Evolutionary conservation across 2,888 invertebrate species (phyloP), one percentile per base, ranked within the genome.

Genomic region (Serripes groenlandicus): DNA sequence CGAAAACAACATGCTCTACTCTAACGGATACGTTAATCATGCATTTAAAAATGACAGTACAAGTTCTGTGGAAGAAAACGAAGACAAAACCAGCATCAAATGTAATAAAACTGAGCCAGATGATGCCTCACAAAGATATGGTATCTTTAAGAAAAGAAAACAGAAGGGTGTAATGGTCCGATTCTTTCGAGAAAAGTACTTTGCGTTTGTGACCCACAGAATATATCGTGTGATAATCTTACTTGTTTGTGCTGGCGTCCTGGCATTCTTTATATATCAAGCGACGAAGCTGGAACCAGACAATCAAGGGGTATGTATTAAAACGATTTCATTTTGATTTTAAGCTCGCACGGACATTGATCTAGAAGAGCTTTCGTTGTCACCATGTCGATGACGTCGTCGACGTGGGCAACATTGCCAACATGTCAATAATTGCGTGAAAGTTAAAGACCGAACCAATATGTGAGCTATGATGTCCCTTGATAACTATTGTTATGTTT

Each of bases 241-340:
- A 28, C 74, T 77, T 0, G 64, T 89, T 18, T 89, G 87, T 71
- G 79, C 78, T 2, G 81, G 49, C 3, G 58, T 90, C 15, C 60
- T 92, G 4, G 72, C 73, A 0, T 79, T 89, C 52, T 88, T 91
- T 35, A 81, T 86, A 7, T 86, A 88, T 52, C 88, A 88, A 21
- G 90, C 90, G 3, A 84, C 91, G 21, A 80, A 37, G 26, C 78
- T 93, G 60, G 82, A 90, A 70, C 89, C 91, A 23, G 91, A 92
- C 35, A 91, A 92, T 64, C 91, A 92, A 86, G 87, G 90, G 88
- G 93, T 93, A 80, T 78, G 86, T 84, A 18, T n/a, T 9, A 11
- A 3, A 15, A 21, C 7, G 18, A 49, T 49, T 49, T 49, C 21
- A 49, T n/a, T n/a, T n/a, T n/a, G n/a, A n/a, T n/a, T n/a, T n/a